These are phyloP conservation scores for Cephonodes hylas DNA, from an alignment of 2,888 invertebrate genomes.

Conservation along the genomic window DNA sequence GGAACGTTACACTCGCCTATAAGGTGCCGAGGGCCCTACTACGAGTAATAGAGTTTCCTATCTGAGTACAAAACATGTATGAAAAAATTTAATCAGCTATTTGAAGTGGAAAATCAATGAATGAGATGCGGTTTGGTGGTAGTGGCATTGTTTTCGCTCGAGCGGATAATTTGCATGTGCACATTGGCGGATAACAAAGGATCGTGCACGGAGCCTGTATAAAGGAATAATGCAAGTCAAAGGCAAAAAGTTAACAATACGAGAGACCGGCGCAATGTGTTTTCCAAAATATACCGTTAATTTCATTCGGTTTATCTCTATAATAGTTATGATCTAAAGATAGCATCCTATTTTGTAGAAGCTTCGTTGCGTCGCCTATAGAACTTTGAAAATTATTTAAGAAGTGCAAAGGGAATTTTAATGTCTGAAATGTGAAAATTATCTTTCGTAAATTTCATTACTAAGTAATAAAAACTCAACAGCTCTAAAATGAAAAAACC, in stretches of 20 bases:
- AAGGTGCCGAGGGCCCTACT: not conserved
- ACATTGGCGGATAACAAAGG: not conserved
- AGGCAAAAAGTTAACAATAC: not conserved
- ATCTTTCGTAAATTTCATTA: too few relatives aligned
- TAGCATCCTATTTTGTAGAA: too few relatives aligned
- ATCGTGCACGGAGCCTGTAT: not conserved
- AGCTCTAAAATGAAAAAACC: not conserved
- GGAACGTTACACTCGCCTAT: conserved; percentile 18
- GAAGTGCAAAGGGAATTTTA: too few relatives aligned
- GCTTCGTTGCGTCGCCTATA: too few relatives aligned
- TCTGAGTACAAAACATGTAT: not conserved
- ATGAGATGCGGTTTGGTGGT: not conserved
- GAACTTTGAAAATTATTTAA: too few relatives aligned
- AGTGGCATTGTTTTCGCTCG: not conserved
- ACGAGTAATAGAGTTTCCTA: not conserved
- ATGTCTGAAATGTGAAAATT: too few relatives aligned
- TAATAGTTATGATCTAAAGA: too few relatives aligned
- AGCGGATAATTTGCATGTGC: not conserved
- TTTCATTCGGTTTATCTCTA: too few relatives aligned
- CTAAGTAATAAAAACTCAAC: not conserved
- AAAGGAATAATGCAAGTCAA: not conserved
- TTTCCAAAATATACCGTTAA: too few relatives aligned
- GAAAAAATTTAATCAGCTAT: not conserved
- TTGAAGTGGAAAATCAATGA: not conserved
- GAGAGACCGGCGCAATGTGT: not conserved